Base-by-base conservation (phyloP, 1,140 invertebrate species). In the Anoplophora glabripennis region DNA sequence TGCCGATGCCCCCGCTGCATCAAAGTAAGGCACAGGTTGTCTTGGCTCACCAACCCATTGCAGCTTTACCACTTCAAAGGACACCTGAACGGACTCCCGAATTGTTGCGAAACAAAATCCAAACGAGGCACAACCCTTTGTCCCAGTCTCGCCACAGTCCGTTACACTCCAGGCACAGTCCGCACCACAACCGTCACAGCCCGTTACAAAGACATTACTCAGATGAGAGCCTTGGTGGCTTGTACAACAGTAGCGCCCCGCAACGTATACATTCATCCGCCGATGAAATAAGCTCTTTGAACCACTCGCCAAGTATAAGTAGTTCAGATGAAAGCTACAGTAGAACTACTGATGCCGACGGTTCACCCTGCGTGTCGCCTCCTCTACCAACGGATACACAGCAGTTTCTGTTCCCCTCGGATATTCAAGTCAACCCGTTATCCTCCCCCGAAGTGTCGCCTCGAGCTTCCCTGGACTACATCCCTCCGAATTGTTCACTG, bases 321-420 rank as follows among this genome's bases (percentile, higher is more conserved):
- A 90, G 88, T 47, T 90, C 88, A 1, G 88, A 90, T 70, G 89
- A 91, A 72, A 89, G 87, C 71, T 90, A 89, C 70, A 89, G 86
- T 45, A 81, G 87, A 51, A 88, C 87, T 18, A 89, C 87, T 3
- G 85, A 87, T 65, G 83, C 84, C 3, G 80, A 83, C 46, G 79
- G 83, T 9, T 81, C 83, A 3, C 83, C 84, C 7, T 85, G 83
- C 64, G 81, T 85, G 2, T 82, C 83, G 1, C 78, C 80, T 9
- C 74, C 80, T 2, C 72, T 81, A 15, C 77, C 78, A n/a, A 77
- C 76, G 73, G 78, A 71, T 75, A 75, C 58, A 1, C 74, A 82
- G 58, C 80, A 82, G 53, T 85, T 82, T 77, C 72, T 84, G 10
- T 84, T 83, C 61, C 82, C 82, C 17, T 83, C 80, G 14, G 83